Evolutionary conservation across 2,888 invertebrate species (phyloP), one percentile per base, ranked within the genome.

Genomic region (Oscheius myriophilus): DNA sequence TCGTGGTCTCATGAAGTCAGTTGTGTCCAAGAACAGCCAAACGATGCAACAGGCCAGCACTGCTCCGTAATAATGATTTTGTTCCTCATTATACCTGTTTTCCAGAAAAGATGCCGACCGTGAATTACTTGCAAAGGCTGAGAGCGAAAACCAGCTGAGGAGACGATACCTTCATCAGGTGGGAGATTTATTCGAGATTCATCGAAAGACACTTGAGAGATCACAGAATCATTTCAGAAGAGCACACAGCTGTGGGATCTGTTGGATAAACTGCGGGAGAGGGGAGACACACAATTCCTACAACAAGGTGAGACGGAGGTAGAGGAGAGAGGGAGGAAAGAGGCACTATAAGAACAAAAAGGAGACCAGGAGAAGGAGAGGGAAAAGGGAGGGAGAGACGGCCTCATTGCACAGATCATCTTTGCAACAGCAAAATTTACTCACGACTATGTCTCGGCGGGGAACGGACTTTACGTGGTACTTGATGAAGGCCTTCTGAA

Each of bases 1-100:
- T 33, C 74, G 85, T 61, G 85, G 85, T 43, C 69, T 85, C 69
- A 85, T 85, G 85, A 85, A 85, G 68, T 79, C 79, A 59, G 79
- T 85, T 26, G 85, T 85, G 12, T 78, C 81, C 18, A 85, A 82
- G 67, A 70, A 67, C 54, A 21, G 51, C 52, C 39, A 26, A 25
- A 21, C 23, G n/a, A 18, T 46, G 0, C 61, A 61, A 18, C 46
- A 46, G 49, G 6, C 26, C 26, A 45, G n/a, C 25, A 49, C 21
- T 33, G 2, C 46, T 33, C 46, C 46, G 61, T 61, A 26, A 61
- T 46, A 46, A 21, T 25, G 7, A 46, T 33, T 53, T 18, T 53
- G 18, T 16, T 53, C 18, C 25, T 16, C 18, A 53, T 21, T 18
- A n/a, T 51, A n/a, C n/a, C n/a, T n/a, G n/a, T 71, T 71, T 67